Percentiles rank a stretch among this genome's conserved stretches.
Evolutionary conservation across 2,888 invertebrate genomes (phyloP).

Genomic region (Aphidoletes aphidimyza): DNA sequence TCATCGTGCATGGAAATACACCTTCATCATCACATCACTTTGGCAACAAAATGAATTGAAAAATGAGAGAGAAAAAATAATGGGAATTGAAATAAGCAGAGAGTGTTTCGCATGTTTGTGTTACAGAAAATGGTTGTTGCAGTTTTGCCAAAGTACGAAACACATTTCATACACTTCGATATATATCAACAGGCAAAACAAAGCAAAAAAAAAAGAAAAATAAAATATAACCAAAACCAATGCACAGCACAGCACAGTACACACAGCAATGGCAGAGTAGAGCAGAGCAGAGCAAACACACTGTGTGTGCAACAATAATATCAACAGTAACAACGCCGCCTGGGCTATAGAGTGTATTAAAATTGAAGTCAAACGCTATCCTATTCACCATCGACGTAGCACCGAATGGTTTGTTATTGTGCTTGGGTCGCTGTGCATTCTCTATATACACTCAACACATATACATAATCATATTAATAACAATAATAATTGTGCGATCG

Average conservation of each 20-base stretch:
- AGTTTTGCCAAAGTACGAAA: background rate
- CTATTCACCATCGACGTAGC: constrained; percentile 24
- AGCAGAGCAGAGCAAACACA: background rate
- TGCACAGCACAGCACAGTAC: background rate
- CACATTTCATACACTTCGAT: constrained; percentile 9
- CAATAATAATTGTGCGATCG: constrained; percentile 51
- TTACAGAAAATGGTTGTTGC: constrained; percentile 18
- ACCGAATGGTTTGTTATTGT: constrained; percentile 13
- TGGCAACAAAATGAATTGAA: background rate
- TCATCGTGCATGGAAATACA: constrained; percentile 4
- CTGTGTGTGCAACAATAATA: constrained; percentile 46
- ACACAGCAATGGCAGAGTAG: background rate
- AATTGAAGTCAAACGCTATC: constrained; percentile 46
- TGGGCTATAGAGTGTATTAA: constrained; percentile 4
- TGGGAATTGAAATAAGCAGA: background rate
- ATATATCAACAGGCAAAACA: constrained; percentile 40
- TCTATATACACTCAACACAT: constrained; percentile 20
- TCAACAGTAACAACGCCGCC: constrained; percentile 37
- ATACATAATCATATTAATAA: constrained; percentile 49
- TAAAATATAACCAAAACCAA: constrained; percentile 23
- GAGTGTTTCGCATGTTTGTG: background rate
- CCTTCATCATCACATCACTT: constrained; percentile 46
- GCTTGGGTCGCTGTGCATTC: background rate
- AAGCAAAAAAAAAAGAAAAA: background rate
- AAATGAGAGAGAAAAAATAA: background rate